phyloP scores from a whole-genome alignment of 1,140 invertebrate species.

The Paraescarpia echinospica region DNA sequence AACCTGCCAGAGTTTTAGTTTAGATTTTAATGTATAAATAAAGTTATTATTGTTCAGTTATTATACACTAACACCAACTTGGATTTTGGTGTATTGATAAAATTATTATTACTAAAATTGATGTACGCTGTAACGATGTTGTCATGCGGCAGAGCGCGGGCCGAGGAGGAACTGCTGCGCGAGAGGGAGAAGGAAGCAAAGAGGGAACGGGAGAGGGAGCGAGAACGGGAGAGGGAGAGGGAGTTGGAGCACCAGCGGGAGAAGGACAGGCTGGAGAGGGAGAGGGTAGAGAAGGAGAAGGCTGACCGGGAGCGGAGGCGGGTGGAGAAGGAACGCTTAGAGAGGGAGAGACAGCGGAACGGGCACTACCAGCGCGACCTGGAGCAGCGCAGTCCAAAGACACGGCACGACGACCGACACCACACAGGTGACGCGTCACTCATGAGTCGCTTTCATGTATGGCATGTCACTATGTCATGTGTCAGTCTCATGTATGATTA shows the following conservation, averaged over 20 bases:
- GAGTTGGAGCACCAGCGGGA: conserved; percentile 16
- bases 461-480: neutral
- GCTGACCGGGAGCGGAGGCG: neutral
- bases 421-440: neutral
- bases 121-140: no score
- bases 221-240: conserved; percentile 37
- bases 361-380: neutral
- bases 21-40: no score
- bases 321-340: neutral
- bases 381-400: conserved; percentile 14
- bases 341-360: neutral
- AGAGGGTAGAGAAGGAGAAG: conserved; percentile 16
- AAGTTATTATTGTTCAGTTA: no score
- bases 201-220: conserved; percentile 37
- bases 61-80: no score
- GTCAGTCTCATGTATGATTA: neutral
- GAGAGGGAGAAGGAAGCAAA: conserved; percentile 41
- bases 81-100: no score
- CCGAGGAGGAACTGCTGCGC: conserved; percentile 2
- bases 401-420: neutral
- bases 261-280: conserved; percentile 13
- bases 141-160: neutral
- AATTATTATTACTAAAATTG: no score
- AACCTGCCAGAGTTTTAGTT: no score
- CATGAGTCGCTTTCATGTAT: no score